phyloP scores from a whole-genome alignment of 2,888 invertebrate genomes.

The Oxystoma pomonae region DNA sequence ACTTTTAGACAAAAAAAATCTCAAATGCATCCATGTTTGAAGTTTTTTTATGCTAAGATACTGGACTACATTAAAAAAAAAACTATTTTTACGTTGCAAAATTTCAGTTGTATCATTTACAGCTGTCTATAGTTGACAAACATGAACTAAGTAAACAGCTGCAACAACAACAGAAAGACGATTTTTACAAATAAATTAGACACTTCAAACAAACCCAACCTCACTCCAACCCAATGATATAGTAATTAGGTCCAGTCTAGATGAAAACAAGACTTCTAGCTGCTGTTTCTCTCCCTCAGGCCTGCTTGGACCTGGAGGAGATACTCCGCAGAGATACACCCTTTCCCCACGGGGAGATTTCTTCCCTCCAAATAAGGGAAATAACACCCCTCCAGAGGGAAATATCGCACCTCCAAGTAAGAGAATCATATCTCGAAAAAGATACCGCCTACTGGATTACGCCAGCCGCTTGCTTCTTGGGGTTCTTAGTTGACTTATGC shows the following conservation, averaged over 20 bases:
- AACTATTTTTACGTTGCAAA: no score
- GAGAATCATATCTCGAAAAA: not conserved
- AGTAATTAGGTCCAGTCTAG: not conserved
- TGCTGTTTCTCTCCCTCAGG: constrained; percentile 34
- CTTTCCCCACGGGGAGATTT: constrained; percentile 16
- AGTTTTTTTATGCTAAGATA: no score
- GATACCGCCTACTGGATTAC: constrained; percentile 39
- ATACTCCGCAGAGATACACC: constrained; percentile 43
- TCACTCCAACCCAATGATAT: not conserved
- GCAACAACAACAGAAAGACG: no score
- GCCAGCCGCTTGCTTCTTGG: constrained; percentile 41
- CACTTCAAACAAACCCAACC: not conserved
- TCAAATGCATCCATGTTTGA: no score
- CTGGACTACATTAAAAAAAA: no score
- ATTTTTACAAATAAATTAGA: no score
- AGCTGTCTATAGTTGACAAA: no score
- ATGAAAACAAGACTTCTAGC: constrained; percentile 20
- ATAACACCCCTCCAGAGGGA: not conserved
- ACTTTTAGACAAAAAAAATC: no score
- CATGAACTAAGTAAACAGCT: no score
- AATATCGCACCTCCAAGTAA: not conserved
- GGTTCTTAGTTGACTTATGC: constrained; percentile 43
- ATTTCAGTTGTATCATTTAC: no score
- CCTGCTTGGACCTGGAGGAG: constrained; percentile 40
- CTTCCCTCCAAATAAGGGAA: not conserved